These are phyloP conservation scores for Hirundichthys speculiger DNA, from an alignment of 2,113 vertebrate species.

Conservation along the genomic window DNA sequence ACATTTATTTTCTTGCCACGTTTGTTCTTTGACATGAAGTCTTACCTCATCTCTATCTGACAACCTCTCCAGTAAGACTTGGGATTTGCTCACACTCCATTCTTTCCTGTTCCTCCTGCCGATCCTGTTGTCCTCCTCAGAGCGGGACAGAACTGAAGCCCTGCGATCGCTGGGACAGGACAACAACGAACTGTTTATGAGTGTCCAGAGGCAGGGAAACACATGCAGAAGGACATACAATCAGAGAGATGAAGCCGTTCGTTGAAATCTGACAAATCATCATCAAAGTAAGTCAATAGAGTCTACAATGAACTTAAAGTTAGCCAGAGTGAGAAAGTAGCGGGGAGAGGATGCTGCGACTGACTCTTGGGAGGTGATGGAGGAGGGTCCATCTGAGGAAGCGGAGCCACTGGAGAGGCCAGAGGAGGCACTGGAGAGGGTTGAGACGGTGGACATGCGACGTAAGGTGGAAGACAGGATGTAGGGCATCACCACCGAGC, in stretches of 20 bases:
- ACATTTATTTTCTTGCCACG: no score
- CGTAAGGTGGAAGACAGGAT: slow-evolving; percentile 93
- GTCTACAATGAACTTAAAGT: neutral
- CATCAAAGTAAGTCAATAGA: no score
- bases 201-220: slow-evolving; percentile 23
- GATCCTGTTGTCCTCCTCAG: slow-evolving; percentile 89
- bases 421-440: slow-evolving; percentile 83
- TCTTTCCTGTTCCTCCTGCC: slow-evolving; percentile 89
- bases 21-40: no score
- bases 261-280: no score
- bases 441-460: slow-evolving; percentile 89
- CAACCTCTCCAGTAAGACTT: slow-evolving; percentile 86
- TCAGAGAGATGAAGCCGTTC: slow-evolving; percentile 8
- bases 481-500: slow-evolving; percentile 91
- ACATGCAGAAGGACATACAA: slow-evolving; percentile 16
- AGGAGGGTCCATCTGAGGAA: slow-evolving; percentile 87
- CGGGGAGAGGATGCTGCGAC: slow-evolving; percentile 48
- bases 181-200: slow-evolving; percentile 80
- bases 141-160: slow-evolving; percentile 81
- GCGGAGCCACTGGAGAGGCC: slow-evolving; percentile 85
- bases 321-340: neutral
- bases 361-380: slow-evolving; percentile 89
- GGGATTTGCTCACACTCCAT: slow-evolving; percentile 92
- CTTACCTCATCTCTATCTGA: slow-evolving; percentile 70
- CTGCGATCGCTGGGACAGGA: slow-evolving; percentile 85